Conservation (phyloP, 2,888 invertebrate genomes). For the Troglohyphantes excavatus region DNA sequence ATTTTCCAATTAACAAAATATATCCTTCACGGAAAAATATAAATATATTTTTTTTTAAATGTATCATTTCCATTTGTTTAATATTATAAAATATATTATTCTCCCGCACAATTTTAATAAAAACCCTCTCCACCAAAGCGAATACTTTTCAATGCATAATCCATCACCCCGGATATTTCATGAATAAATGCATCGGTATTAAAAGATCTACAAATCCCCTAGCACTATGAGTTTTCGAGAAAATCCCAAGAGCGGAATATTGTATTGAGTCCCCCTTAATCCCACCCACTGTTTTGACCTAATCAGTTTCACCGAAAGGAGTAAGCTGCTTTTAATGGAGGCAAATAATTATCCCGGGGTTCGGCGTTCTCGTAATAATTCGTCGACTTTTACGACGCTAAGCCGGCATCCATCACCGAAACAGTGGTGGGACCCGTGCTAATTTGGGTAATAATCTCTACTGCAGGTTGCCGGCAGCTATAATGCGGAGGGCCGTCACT, state of each 20-base stretch:
- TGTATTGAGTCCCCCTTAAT: background rate
- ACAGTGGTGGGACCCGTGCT: background rate
- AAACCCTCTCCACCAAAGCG: background rate
- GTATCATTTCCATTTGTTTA: too few relatives aligned
- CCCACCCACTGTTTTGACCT: conserved; percentile 26
- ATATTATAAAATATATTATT: too few relatives aligned
- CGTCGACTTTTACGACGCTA: conserved; percentile 37
- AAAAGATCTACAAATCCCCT: conserved; percentile 16
- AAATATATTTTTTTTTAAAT: too few relatives aligned
- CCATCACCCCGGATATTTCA: background rate
- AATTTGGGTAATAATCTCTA: conserved; percentile 49
- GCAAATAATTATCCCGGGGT: conserved; percentile 48
- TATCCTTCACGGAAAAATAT: too few relatives aligned
- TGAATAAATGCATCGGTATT: conserved; percentile 16
- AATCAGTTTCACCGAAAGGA: conserved; percentile 19
- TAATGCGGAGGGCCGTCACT: background rate
- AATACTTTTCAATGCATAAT: background rate
- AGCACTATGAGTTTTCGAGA: background rate
- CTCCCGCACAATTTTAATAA: background rate
- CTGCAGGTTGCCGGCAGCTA: background rate
- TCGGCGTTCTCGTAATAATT: conserved; percentile 31
- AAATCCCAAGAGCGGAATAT: background rate
- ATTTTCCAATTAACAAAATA: too few relatives aligned
- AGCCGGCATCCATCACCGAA: conserved; percentile 45
- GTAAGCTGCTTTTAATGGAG: conserved; percentile 61